A percentile compares a stretch with the other conserved stretches of the same genome.
Conservation (phyloP, 2,113 vertebrate genomes). For the Urocolius indicus region DNA sequence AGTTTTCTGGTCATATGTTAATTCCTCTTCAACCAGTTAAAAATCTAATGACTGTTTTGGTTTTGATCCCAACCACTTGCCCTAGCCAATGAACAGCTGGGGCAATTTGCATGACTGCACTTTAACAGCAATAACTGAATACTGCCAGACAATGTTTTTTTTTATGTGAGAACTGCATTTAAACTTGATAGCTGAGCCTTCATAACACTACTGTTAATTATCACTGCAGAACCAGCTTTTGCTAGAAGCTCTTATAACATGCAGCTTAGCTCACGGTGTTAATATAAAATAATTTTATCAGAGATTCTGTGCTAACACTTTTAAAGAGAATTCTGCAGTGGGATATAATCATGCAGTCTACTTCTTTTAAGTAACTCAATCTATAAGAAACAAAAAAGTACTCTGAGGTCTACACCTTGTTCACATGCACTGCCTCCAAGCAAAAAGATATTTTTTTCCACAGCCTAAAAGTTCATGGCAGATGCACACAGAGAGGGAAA, state of each 20-base stretch:
- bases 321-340: neutral
- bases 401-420: neutral
- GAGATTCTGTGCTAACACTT: neutral
- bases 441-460: neutral
- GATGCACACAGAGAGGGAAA: neutral
- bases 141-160: neutral
- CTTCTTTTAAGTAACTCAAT: neutral
- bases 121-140: neutral
- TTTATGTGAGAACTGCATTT: neutral
- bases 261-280: neutral
- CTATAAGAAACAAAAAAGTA: neutral
- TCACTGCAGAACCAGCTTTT: neutral
- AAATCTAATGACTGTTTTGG: neutral
- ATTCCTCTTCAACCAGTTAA: neutral
- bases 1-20: neutral
- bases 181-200: neutral
- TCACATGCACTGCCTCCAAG: rapidly evolving
- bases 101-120: neutral
- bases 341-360: neutral
- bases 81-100: neutral
- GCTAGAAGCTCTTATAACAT: neutral
- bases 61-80: neutral
- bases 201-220: neutral
- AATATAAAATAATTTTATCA: neutral
- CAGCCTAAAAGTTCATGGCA: neutral